A percentile compares a stretch with the other conserved stretches of the same genome.
These are phyloP conservation scores for Halichondria panicea DNA, from an alignment of 37 sponge, comb jelly and placozoan genomes.

Conservation along the genomic window DNA sequence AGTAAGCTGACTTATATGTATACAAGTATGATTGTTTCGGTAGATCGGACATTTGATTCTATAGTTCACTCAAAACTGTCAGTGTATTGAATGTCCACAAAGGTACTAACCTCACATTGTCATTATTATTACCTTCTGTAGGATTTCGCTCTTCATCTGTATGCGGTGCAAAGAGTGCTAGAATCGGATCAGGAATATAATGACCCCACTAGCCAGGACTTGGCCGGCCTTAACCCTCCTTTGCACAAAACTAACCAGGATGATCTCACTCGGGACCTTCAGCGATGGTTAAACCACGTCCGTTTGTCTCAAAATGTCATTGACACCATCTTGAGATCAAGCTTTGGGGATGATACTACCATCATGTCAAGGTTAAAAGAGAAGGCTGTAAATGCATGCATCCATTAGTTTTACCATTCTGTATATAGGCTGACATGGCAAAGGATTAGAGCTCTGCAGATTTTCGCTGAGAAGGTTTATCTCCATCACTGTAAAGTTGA, in stretches of 20 bases:
- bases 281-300: conserved; percentile 28
- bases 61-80: no score
- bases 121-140: not conserved
- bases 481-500: conserved; percentile 30
- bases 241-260: conserved; percentile 10
- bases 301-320: conserved; percentile 41
- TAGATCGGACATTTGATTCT: not conserved
- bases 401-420: not conserved
- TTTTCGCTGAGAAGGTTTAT: conserved; percentile 65
- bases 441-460: conserved; percentile 44
- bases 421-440: conserved; percentile 55
- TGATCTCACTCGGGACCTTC: not conserved
- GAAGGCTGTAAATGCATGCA: not conserved
- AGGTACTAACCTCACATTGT: not conserved
- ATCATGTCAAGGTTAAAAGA: conserved; percentile 9
- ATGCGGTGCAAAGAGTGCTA: conserved; percentile 45
- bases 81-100: not conserved
- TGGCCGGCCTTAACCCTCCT: conserved; percentile 7
- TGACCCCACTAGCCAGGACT: no score
- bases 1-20: not conserved
- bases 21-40: not conserved
- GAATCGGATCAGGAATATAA: no score
- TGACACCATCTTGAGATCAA: conserved; percentile 30
- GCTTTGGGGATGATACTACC: not conserved
- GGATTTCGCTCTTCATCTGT: conserved; percentile 29